Evolutionary conservation across 2,888 invertebrate species (phyloP).

Genomic region (Carabus problematicus): DNA sequence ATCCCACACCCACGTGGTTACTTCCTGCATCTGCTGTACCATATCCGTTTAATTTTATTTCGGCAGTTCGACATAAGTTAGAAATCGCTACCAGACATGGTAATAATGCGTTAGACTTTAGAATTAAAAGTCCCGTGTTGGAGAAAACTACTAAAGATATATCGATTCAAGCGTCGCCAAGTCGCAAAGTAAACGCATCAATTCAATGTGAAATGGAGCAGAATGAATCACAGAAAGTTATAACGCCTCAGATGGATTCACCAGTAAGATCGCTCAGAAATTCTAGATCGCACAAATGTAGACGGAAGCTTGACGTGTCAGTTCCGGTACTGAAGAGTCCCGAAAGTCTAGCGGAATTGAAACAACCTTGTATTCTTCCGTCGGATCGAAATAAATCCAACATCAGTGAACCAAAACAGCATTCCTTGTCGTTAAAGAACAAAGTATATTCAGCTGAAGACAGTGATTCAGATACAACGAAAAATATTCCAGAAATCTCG

Average conservation of each 20-base stretch:
- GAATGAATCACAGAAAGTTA: neutral
- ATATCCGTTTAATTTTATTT: conserved; percentile 68
- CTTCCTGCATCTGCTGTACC: conserved; percentile 57
- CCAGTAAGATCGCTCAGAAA: conserved; percentile 16
- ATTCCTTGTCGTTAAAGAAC: conserved; percentile 51
- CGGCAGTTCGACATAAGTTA: conserved; percentile 66
- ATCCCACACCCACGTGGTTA: conserved; percentile 54
- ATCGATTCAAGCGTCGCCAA: conserved; percentile 10
- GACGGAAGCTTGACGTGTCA: neutral
- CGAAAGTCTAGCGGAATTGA: neutral
- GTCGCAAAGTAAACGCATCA: conserved; percentile 26
- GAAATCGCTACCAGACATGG: conserved; percentile 50
- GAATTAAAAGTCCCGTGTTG: conserved; percentile 47
- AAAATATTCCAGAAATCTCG: conserved; percentile 58
- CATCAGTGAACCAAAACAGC: conserved; percentile 51
- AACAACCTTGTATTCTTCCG: neutral
- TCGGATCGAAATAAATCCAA: neutral
- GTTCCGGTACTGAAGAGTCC: neutral
- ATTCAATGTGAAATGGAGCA: conserved; percentile 29
- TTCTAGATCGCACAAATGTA: conserved; percentile 28
- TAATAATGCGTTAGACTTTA: conserved; percentile 48
- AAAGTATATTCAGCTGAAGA: conserved; percentile 44
- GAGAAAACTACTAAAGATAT: conserved; percentile 14
- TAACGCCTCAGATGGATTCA: conserved; percentile 20
- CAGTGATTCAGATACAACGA: conserved; percentile 58